Percentiles rank a stretch among this genome's conserved stretches.
Conservation (phyloP, 2,113 vertebrate genomes). For the Penelope pileata region DNA sequence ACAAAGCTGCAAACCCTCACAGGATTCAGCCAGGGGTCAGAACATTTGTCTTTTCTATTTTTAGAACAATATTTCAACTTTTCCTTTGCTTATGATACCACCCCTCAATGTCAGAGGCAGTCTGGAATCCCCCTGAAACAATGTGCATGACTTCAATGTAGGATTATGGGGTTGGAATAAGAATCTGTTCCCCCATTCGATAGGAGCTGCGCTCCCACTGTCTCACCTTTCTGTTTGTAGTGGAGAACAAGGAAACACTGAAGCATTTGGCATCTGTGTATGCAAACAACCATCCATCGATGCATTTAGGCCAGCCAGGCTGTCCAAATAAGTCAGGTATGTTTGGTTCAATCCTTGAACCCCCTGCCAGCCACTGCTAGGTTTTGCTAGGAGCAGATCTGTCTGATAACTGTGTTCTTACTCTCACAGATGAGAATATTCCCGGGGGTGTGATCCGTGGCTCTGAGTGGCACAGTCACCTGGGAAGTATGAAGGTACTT, state of each 20-base stretch:
- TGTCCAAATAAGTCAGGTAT: conserved; percentile 92
- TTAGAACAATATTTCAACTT: not conserved
- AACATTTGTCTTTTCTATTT: not conserved
- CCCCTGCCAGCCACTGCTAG: not conserved
- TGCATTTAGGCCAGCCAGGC: conserved; percentile 89
- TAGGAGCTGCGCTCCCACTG: not conserved
- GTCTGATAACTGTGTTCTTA: not conserved
- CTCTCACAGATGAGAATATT: conserved; percentile 79
- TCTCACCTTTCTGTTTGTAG: conserved; percentile 68
- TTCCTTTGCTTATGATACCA: not conserved
- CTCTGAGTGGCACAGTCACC: conserved; percentile 92
- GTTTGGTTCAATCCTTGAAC: not conserved
- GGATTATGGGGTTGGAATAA: not conserved
- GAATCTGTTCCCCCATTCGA: not conserved
- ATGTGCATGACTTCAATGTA: not conserved
- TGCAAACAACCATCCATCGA: conserved; percentile 91
- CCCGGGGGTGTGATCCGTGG: conserved; percentile 91
- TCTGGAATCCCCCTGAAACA: not conserved
- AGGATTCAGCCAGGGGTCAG: not conserved
- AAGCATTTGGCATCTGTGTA: conserved; percentile 93
- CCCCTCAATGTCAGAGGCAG: not conserved
- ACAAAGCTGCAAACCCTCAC: not conserved
- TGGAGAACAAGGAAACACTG: conserved; percentile 91
- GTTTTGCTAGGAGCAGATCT: not conserved
- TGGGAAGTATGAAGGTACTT: conserved; percentile 97